Evolutionary conservation across 2,797 vertebrate species (phyloP), one percentile per base, ranked within the genome.

Genomic region (Tapera naevia): DNA sequence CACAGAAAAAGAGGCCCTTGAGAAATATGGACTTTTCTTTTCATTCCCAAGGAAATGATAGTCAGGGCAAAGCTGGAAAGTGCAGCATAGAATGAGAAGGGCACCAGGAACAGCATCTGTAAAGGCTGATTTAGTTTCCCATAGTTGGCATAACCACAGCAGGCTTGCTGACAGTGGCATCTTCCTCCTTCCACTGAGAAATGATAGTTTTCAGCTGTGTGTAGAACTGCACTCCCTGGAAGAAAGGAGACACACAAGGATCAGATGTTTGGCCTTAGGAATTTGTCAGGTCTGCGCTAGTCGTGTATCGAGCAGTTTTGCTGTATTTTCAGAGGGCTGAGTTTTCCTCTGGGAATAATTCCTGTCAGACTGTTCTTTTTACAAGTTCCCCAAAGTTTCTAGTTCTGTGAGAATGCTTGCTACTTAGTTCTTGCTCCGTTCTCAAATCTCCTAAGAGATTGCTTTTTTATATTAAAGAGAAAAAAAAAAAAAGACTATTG

Each of bases 171-270:
- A 99, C 72, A 1, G 98, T 98, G 61, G 99, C 98, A 86, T 99
- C 99, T 97, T 99, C 99, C 93, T 99, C 99, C 96, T 99, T 99
- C 99, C 99, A 99, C 64, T 99, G 99, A 80, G 99, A 99, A 58
- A 98, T 99, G 5, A 99, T 94, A 1, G 99, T 99, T 98, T 99
- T 99, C 94, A 99, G 98, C 93, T 99, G 99, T 57, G 99, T 99
- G 94, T 99, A 99, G 97, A 99, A 99, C 72, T 99, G 98, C 94
- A 99, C 98, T 71, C 99, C 99, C 99, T 99, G 96, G 45, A 91
- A 30, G 45, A 93, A 90, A 91, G 41, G 32, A 91, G 43, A 94
- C 13, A 79, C 14, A 61, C 18, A 70, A 3, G 11, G 23, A 83
- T 89, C 39, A 86, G 46, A 43, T 30, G 62, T 71, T 57, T 78